Evolutionary conservation across 2,888 invertebrate genomes (phyloP).

Genomic region (Coelogynopora nodosa): DNA sequence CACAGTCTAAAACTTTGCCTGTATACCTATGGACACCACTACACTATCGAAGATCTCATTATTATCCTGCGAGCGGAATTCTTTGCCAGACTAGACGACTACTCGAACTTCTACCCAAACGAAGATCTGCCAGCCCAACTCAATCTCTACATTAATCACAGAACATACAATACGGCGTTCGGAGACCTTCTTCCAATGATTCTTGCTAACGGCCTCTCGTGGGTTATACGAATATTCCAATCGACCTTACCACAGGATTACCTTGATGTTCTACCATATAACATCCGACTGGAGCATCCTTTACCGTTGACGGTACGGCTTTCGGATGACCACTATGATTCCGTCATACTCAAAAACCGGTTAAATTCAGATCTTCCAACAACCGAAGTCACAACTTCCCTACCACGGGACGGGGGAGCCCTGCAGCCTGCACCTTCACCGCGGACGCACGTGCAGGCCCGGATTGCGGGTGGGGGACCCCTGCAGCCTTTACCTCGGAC

Average conservation of each 20-base stretch:
- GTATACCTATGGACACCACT: neutral
- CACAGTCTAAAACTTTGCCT: constrained; percentile 1
- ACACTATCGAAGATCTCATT: neutral
- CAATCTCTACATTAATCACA: constrained; percentile 12
- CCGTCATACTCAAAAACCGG: neutral
- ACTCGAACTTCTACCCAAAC: constrained; percentile 14
- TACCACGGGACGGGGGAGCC: neutral
- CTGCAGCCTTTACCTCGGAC: neutral
- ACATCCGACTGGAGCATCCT: neutral
- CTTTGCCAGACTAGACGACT: constrained; percentile 7
- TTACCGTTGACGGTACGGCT: neutral
- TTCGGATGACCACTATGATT: neutral
- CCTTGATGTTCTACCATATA: constrained; percentile 13
- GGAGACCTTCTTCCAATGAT: constrained; percentile 19
- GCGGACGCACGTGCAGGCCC: neutral
- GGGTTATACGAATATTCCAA: constrained; percentile 10
- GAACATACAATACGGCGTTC: neutral
- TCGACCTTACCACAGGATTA: neutral
- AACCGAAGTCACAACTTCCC: neutral
- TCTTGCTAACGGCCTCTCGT: constrained; percentile 12
- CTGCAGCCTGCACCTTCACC: too few species aligned
- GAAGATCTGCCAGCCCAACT: constrained; percentile 8
- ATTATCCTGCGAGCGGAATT: neutral
- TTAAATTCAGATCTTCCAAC: neutral
- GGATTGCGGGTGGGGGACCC: neutral